Base-by-base conservation (phyloP, 2,888 invertebrate species). In the Tortricodes alternella region DNA sequence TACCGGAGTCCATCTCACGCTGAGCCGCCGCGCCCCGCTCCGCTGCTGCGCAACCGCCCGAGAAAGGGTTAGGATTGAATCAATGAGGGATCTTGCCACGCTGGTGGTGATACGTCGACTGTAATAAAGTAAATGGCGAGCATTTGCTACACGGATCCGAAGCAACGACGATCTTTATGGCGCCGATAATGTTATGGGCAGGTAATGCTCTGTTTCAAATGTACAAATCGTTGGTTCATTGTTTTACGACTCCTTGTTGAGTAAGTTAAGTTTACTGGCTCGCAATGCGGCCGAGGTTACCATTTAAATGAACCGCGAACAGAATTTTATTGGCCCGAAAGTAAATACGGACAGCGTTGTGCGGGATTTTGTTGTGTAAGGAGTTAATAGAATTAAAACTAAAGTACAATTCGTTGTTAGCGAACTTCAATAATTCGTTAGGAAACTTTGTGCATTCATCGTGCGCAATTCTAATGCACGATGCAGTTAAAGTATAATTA, bases 51-150 rank as follows among this genome's bases (percentile, higher is more conserved):
- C 46, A 50, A 50, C 41, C 37, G 56, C 38, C 13, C 51, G 52
- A 58, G 58, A 34, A 63, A 60, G 52, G 62, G 62, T 43, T 49
- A 44, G 43, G 60, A 46, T 52, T 58, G 64, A 60, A 58, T 51
- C 62, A 68, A 62, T 66, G 66, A 71, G 65, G 66, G 82, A 59
- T 78, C 85, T 58, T 41, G 34, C 53, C 53, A 59, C 56, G 44
- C 62, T 80, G 82, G 84, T 61, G 64, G 68, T 66, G 75, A 80
- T 78, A 76, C 76, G 75, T 66, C 74, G 77, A 69, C 74, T 83
- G 87, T 83, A 85, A 89, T 89, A 89, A 89, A 87, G 80, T 83
- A 88, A 89, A 89, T 89, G 85, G 86, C 81, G 75, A 83, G 77
- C 86, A 88, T 87, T 89, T 85, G 86, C 82, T 84, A 80, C 83